Conservation (phyloP, 1,140 invertebrate genomes). For the Agraylea sexmaculata region DNA sequence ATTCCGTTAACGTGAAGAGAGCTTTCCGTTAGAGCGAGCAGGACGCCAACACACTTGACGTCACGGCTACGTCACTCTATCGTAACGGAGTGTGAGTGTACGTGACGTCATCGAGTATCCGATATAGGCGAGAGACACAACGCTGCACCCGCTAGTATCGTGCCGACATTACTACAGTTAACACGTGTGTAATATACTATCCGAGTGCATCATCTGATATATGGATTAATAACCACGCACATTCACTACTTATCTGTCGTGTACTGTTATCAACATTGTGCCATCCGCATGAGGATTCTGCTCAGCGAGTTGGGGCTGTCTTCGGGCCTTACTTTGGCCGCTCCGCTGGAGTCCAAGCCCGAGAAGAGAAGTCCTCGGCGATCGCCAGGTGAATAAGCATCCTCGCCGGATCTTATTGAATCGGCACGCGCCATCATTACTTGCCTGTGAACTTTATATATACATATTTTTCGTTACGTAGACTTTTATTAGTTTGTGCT, state of each 20-base stretch:
- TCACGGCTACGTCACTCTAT: conserved; percentile 32
- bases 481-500: conserved; percentile 2
- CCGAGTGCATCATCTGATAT: neutral
- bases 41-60: conserved; percentile 29
- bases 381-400: conserved; percentile 37
- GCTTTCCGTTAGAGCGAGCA: conserved; percentile 30
- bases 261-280: conserved; percentile 26
- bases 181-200: conserved; percentile 30
- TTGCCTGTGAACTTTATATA: conserved; percentile 5
- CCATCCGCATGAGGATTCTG: conserved; percentile 43
- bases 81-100: conserved; percentile 18
- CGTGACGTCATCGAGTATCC: conserved; percentile 36
- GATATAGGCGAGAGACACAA: conserved; percentile 39
- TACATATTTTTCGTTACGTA: conserved; percentile 7
- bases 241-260: neutral
- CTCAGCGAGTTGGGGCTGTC: conserved; percentile 41
- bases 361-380: conserved; percentile 39
- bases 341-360: conserved; percentile 38
- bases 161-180: conserved; percentile 33
- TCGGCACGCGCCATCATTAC: neutral
- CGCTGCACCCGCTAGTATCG: conserved; percentile 36
- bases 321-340: conserved; percentile 37
- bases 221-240: neutral
- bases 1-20: conserved; percentile 34
- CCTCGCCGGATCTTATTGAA: conserved; percentile 22